phyloP scores from a whole-genome alignment of 2,113 vertebrate genomes.

The Bufo bufo region DNA sequence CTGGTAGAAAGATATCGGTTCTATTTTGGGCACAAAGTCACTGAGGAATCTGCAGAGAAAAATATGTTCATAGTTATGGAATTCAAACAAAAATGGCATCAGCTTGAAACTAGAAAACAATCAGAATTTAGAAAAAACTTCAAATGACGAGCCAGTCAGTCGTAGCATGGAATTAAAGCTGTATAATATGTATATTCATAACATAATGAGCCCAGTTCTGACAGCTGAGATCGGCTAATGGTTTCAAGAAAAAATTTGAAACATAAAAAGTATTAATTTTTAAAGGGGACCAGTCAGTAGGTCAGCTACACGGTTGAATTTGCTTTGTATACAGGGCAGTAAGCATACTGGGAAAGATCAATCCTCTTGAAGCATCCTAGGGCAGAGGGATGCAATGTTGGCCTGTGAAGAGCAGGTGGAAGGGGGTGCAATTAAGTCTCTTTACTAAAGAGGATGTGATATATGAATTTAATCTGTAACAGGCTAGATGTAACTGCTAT shows the following conservation, averaged over 20 bases:
- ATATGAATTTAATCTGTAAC: no score
- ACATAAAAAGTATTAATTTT: background rate
- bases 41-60: background rate
- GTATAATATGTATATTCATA: background rate
- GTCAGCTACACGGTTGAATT: background rate
- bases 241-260: background rate
- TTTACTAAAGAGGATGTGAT: no score
- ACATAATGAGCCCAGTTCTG: background rate
- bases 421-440: no score
- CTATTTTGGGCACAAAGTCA: slow-evolving; percentile 41
- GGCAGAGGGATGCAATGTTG: no score
- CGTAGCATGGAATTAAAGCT: background rate
- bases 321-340: background rate
- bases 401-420: no score
- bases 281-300: background rate
- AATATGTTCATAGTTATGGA: slow-evolving; percentile 18
- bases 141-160: slow-evolving; percentile 12
- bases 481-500: no score
- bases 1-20: slow-evolving; percentile 8
- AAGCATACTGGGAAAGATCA: no score
- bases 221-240: background rate
- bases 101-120: slow-evolving; percentile 11
- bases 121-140: background rate
- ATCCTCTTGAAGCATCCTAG: no score
- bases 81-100: slow-evolving; percentile 27